Base-by-base conservation (phyloP, 2,888 invertebrate species). In the Pterostichus madidus region DNA sequence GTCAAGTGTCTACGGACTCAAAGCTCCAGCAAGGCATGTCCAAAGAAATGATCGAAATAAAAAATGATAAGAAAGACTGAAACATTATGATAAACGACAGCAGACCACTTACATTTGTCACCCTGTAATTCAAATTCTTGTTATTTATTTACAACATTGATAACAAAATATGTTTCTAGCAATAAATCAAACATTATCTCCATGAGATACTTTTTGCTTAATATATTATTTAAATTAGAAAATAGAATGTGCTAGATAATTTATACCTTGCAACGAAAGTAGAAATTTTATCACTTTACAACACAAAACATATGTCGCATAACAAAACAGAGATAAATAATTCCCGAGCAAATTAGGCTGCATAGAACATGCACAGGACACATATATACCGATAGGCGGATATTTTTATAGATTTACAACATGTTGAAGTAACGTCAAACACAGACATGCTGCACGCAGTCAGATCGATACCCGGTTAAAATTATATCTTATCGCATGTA, bases 401-500 rank as follows among this genome's bases (percentile, higher is more conserved):
- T 80, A 53, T 71, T 80, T 80, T 71, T 80, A 80, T 80, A 39
- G 73, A 80, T 80, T 80, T 80, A 73, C 64, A 52, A 80, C 80
- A 80, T 71, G 80, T 71, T 71, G 71, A 68, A 71, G 44, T 75
- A 80, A 80, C 53, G 44, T 56, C 80, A 71, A 80, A 56, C 56
- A 56, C 80, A 73, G 52, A 75, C 75, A 75, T 13, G 75, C 49
- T 52, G 52, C 75, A 75, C 52, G 52, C 32, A 39, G 13, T 52
- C 39, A 5, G 49, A 73, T 81, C 81, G 81, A 81, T 81, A 75
- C 32, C 56, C 17, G 44, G 75, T 53, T 81, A 75, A 81, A 81
- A 81, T 81, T 59, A 81, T 81, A 81, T 81, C 81, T 81, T 81
- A 81, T 81, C 81, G 81, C 75, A 81, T 75, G 75, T 81, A 81